Percentiles rank a stretch among this genome's conserved stretches.
These are phyloP conservation scores for Habrosyne pyritoides DNA, from an alignment of 2,888 invertebrate genomes.

Conservation along the genomic window DNA sequence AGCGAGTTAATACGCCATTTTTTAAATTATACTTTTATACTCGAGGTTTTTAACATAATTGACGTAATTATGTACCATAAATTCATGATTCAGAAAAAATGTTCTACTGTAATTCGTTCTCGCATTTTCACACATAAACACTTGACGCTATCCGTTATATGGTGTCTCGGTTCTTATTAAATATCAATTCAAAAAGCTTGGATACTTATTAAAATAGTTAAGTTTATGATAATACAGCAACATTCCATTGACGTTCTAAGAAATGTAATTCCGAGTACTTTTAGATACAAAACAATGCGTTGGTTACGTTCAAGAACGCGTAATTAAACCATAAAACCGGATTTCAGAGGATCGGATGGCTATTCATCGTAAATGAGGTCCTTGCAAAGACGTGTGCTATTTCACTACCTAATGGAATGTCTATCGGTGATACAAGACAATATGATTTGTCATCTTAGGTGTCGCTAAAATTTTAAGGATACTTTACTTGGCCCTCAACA, in stretches of 20 bases:
- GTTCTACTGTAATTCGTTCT: too few relatives aligned
- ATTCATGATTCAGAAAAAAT: too few relatives aligned
- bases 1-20: background rate
- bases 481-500: too few relatives aligned
- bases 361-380: conserved; percentile 71
- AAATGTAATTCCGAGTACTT: conserved; percentile 33
- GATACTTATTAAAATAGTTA: background rate
- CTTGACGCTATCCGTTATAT: background rate
- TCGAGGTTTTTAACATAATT: too few relatives aligned
- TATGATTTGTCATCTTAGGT: conserved; percentile 14
- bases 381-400: conserved; percentile 58
- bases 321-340: conserved; percentile 71
- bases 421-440: conserved; percentile 47
- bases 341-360: conserved; percentile 39
- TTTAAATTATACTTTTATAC: too few relatives aligned
- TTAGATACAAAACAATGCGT: conserved; percentile 52
- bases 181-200: background rate
- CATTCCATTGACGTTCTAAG: conserved; percentile 13
- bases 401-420: conserved; percentile 60
- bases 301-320: conserved; percentile 46
- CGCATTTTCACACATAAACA: too few relatives aligned
- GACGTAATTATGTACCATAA: too few relatives aligned
- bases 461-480: too few relatives aligned
- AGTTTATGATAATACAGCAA: background rate
- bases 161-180: background rate